These are phyloP conservation scores for Germaria angustata DNA, from an alignment of 2,888 invertebrate genomes.

Conservation along the genomic window DNA sequence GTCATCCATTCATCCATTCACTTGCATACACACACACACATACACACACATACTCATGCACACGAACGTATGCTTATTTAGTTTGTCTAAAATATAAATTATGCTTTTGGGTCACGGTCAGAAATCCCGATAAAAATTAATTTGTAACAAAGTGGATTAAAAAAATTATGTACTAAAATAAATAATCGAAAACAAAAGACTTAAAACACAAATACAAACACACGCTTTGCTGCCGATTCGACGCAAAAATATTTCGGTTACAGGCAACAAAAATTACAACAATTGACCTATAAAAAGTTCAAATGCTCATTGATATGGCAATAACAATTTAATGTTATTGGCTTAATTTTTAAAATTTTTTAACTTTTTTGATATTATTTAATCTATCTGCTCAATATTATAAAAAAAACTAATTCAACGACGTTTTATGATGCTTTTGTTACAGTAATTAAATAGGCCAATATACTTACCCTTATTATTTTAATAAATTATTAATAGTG, in stretches of 20 bases:
- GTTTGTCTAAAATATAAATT: background rate
- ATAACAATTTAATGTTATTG: background rate
- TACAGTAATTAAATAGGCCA: background rate
- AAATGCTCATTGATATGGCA: slow-evolving; percentile 18
- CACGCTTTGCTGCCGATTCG: background rate
- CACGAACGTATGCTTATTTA: too few species aligned
- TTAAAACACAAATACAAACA: slow-evolving; percentile 15
- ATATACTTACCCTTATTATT: background rate
- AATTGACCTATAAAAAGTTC: slow-evolving; percentile 20
- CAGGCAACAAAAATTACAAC: background rate
- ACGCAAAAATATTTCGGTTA: background rate
- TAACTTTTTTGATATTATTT: background rate
- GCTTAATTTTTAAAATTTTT: background rate
- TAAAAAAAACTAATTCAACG: background rate
- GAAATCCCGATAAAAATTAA: slow-evolving; percentile 27
- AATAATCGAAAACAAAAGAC: slow-evolving; percentile 28
- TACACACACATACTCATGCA: too few species aligned
- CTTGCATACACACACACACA: background rate
- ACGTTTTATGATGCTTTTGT: background rate
- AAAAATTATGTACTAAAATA: background rate
- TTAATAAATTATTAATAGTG: background rate
- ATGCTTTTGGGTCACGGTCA: slow-evolving; percentile 55
- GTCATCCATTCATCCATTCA: slow-evolving; percentile 43
- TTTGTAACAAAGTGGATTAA: background rate
- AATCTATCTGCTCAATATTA: background rate